Conservation (phyloP, 2,113 vertebrate genomes). For the Gnathonemus longibarbis region DNA sequence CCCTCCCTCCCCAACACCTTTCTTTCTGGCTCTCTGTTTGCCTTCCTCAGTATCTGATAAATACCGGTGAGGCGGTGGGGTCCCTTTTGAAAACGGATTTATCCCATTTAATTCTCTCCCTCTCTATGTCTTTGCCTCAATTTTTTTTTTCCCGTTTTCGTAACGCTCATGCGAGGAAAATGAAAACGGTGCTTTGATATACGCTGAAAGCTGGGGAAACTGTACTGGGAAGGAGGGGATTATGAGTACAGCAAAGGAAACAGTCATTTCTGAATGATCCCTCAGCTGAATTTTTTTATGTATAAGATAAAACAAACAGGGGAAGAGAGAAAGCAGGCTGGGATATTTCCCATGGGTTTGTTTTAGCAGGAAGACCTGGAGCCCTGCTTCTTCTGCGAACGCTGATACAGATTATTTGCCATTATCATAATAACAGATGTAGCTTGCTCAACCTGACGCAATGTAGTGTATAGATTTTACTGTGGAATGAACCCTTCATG, state of each 20-base stretch:
- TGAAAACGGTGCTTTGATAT: constrained; percentile 20
- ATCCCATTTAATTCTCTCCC: constrained; percentile 23
- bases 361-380: background rate
- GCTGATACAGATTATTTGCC: background rate
- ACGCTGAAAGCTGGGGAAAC: constrained; percentile 11
- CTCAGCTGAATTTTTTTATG: background rate
- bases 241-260: constrained; percentile 21
- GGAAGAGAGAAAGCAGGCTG: background rate
- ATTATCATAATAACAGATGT: constrained; percentile 2
- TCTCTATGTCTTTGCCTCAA: background rate
- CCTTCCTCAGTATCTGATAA: constrained; percentile 20
- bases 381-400: background rate
- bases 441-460: background rate
- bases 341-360: background rate
- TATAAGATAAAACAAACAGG: background rate
- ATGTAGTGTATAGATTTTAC: background rate
- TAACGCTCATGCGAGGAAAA: constrained; percentile 12
- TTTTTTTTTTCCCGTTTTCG: background rate
- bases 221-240: constrained; percentile 18
- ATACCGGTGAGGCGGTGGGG: constrained; percentile 8
- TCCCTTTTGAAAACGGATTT: constrained; percentile 26
- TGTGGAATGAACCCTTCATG: background rate
- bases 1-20: background rate
- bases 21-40: constrained; percentile 17
- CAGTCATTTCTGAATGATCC: constrained; percentile 20